Percentiles rank a stretch among this genome's conserved stretches.
Evolutionary conservation across 2,797 vertebrate species (phyloP).

Genomic region (Parauchenoglanis ngamensis): DNA sequence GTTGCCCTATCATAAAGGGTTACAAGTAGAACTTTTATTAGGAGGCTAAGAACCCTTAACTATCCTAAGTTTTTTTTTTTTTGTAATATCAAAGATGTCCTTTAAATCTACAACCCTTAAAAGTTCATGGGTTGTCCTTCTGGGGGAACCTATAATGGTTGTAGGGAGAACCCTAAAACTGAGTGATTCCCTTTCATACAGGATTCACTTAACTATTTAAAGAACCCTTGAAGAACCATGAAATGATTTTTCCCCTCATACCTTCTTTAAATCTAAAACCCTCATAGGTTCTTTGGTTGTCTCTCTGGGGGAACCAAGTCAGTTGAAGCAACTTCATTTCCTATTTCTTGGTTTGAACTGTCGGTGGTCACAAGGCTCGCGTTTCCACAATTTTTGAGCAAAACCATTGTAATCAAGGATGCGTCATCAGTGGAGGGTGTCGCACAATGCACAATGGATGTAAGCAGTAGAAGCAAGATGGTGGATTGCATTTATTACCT

Average conservation of each 20-base stretch:
- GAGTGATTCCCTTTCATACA: neutral
- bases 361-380: neutral
- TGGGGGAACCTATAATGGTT: neutral
- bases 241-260: neutral
- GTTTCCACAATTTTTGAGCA: too few species aligned
- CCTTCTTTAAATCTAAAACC: neutral
- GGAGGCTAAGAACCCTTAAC: neutral
- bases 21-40: neutral
- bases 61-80: neutral
- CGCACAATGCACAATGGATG: too few species aligned
- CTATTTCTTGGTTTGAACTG: neutral
- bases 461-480: too few species aligned
- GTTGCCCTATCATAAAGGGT: neutral
- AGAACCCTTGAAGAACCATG: neutral
- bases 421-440: too few species aligned
- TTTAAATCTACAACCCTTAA: neutral
- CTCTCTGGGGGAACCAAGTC: neutral
- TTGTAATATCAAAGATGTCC: neutral
- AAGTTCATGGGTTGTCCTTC: neutral
- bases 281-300: neutral
- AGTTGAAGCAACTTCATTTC: neutral
- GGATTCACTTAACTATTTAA: neutral
- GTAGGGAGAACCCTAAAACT: neutral
- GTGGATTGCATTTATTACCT: too few species aligned
- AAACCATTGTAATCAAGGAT: too few species aligned